Conservation (phyloP, 2,888 invertebrate genomes). For the Oegoconia quadripuncta region DNA sequence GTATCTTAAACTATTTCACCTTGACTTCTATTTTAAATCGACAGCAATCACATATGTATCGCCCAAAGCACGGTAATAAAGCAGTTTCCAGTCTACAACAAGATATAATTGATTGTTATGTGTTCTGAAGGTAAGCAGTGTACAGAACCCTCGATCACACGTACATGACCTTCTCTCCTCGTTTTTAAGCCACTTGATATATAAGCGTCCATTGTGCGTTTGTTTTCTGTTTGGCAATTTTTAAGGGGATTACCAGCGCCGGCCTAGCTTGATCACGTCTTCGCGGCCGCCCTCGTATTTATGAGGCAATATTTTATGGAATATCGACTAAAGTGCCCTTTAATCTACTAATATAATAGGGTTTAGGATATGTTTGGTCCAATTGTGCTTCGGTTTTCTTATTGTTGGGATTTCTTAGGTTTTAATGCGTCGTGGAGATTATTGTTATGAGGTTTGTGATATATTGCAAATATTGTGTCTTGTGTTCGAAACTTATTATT, state of each 20-base stretch:
- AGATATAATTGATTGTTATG: no score
- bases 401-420: conserved; percentile 44
- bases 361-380: conserved; percentile 50
- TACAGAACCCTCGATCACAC: neutral
- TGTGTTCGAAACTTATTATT: no score
- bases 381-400: conserved; percentile 62
- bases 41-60: no score
- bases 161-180: conserved; percentile 26
- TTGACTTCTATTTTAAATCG: no score
- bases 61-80: no score
- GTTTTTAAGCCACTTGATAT: conserved; percentile 68
- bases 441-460: conserved; percentile 31
- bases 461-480: no score
- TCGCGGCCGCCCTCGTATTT: conserved; percentile 66
- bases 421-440: conserved; percentile 43
- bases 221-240: conserved; percentile 77
- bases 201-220: conserved; percentile 63
- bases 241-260: conserved; percentile 69
- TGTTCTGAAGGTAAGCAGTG: no score
- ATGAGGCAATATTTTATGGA: conserved; percentile 76
- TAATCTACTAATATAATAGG: conserved; percentile 76
- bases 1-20: no score
- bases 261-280: conserved; percentile 67
- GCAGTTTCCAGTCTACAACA: no score
- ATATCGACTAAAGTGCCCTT: conserved; percentile 77